Evolutionary conservation across 2,113 vertebrate species (phyloP).

Genomic region (Chrysemys picta): DNA sequence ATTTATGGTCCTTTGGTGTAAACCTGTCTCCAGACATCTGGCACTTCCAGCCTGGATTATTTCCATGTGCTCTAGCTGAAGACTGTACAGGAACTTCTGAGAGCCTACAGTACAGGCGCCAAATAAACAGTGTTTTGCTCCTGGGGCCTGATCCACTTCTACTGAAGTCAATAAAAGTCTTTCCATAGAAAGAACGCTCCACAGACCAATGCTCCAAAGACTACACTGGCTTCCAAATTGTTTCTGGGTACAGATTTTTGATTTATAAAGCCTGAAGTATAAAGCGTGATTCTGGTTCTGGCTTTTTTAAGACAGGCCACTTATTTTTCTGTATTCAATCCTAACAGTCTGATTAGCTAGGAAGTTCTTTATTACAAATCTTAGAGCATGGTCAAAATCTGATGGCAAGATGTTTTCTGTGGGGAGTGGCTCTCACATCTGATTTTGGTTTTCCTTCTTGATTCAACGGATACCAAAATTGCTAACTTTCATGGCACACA

Average conservation of each 20-base stretch:
- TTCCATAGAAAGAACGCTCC: neutral
- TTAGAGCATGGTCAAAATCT: neutral
- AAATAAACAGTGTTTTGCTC: neutral
- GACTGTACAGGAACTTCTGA: neutral
- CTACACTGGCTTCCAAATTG: neutral
- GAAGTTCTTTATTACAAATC: neutral
- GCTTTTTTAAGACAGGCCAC: neutral
- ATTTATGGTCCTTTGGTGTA: neutral
- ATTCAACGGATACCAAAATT: neutral
- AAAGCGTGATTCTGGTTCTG: neutral
- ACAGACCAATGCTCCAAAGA: neutral
- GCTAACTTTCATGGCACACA: neutral
- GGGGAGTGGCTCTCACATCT: neutral
- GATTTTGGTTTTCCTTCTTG: neutral
- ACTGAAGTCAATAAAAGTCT: neutral
- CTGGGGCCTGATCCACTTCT: neutral
- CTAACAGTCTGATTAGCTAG: neutral
- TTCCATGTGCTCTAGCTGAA: neutral
- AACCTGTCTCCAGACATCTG: neutral
- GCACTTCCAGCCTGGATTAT: neutral
- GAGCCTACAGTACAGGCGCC: too few species aligned
- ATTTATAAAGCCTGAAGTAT: neutral
- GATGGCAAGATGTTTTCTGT: neutral
- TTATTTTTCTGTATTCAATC: neutral
- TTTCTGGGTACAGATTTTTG: neutral